These are phyloP conservation scores for Euclidia mi DNA, from an alignment of 2,888 invertebrate genomes.

Conservation along the genomic window DNA sequence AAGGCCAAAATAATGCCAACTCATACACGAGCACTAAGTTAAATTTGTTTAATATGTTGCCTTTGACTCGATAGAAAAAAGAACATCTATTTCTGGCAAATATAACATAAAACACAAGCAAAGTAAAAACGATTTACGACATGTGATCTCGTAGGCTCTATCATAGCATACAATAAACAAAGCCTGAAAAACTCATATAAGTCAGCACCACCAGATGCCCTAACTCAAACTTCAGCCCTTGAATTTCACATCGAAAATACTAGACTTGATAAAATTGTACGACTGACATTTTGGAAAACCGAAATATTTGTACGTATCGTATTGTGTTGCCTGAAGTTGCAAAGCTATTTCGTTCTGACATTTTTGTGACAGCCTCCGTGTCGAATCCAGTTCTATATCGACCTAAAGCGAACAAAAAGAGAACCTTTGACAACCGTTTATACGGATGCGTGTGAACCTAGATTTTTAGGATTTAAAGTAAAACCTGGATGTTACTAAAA, in stretches of 20 bases:
- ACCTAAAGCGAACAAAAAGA: constrained; percentile 4
- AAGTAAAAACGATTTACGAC: constrained; percentile 14
- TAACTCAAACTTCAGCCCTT: constrained; percentile 6
- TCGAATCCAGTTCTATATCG: neutral
- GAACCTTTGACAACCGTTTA: neutral
- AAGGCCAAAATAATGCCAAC: too few relatives aligned
- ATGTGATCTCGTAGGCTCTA: constrained; percentile 14
- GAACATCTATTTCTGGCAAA: too few relatives aligned
- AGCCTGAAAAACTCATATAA: constrained; percentile 18
- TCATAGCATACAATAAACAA: constrained; percentile 20
- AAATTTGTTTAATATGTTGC: too few relatives aligned
- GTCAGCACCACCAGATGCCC: constrained; percentile 13
- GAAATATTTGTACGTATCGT: constrained; percentile 24
- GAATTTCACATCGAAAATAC: constrained; percentile 27
- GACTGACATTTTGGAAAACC: constrained; percentile 20
- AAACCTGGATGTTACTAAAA: too few relatives aligned
- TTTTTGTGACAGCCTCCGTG: constrained; percentile 26
- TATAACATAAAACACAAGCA: too few relatives aligned
- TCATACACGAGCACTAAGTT: too few relatives aligned
- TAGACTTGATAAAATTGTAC: constrained; percentile 25
- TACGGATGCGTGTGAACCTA: neutral
- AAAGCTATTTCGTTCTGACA: constrained; percentile 25
- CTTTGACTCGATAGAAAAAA: too few relatives aligned
- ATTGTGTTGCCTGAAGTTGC: constrained; percentile 21
- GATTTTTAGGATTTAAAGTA: too few relatives aligned